These are phyloP conservation scores for Phylloscopus trochilus DNA, from an alignment of 2,113 vertebrate genomes.

Conservation along the genomic window DNA sequence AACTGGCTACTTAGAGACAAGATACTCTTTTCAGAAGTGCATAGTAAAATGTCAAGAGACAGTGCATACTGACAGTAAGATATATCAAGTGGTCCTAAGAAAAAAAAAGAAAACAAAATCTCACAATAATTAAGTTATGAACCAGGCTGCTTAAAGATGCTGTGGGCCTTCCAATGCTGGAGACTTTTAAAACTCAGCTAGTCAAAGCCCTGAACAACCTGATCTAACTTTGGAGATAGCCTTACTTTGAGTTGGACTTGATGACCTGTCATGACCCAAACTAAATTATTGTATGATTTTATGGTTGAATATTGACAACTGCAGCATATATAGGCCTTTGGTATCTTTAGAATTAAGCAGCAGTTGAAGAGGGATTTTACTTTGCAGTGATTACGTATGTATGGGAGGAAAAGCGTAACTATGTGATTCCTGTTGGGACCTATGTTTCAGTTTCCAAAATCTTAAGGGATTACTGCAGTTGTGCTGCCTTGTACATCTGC, in stretches of 20 bases:
- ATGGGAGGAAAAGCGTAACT: neutral
- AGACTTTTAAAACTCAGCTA: neutral
- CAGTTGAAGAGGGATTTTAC: neutral
- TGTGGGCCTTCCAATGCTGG: neutral
- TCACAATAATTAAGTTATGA: neutral
- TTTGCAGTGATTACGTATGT: neutral
- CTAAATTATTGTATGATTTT: neutral
- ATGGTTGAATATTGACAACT: neutral
- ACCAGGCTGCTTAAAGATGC: neutral
- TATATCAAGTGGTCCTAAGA: neutral
- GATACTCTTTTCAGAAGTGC: neutral
- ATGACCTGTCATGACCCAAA: neutral
- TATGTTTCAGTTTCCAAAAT: neutral
- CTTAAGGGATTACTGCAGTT: neutral
- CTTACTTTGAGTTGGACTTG: neutral
- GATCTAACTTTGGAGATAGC: neutral
- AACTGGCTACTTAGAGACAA: neutral
- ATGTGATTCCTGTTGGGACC: neutral
- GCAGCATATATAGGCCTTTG: neutral
- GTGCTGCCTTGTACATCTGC: neutral
- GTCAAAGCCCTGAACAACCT: neutral
- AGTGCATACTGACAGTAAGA: neutral
- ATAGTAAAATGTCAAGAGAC: neutral
- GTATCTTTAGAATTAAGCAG: neutral
- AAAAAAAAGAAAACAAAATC: rapidly evolving